Conservation (phyloP, 2,888 invertebrate species). For the Corbicula japonica region DNA sequence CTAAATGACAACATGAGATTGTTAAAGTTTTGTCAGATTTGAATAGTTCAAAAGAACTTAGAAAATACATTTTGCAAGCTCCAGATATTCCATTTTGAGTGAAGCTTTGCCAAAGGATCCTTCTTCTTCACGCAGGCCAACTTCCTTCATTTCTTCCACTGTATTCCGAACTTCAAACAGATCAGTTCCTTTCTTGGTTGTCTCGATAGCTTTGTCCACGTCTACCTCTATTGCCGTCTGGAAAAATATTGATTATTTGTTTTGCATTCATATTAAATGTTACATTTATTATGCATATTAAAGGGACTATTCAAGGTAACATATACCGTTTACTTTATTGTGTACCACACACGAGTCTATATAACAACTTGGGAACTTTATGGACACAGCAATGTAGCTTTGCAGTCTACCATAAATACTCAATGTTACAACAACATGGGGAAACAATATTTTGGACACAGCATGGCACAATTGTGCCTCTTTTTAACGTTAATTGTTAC, state of each 20-base stretch:
- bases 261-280: no score
- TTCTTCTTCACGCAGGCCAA: constrained; percentile 60
- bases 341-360: neutral
- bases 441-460: no score
- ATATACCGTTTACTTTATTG: neutral
- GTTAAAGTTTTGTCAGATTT: neutral
- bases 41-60: neutral
- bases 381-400: neutral
- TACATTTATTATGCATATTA: neutral
- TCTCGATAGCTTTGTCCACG: constrained; percentile 48
- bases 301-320: neutral
- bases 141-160: constrained; percentile 52
- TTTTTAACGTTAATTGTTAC: no score
- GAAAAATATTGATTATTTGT: no score
- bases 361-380: neutral
- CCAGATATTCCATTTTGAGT: constrained; percentile 59
- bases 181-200: constrained; percentile 59
- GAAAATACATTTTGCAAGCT: constrained; percentile 50
- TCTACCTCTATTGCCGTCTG: constrained; percentile 63
- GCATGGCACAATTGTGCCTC: no score
- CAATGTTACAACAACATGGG: no score
- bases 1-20: neutral
- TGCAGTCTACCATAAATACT: no score
- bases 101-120: constrained; percentile 55
- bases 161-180: constrained; percentile 44